A percentile compares a stretch with the other conserved stretches of the same genome.
Conservation (phyloP, 2,113 vertebrate species). For the Nyctibius bracteatus region DNA sequence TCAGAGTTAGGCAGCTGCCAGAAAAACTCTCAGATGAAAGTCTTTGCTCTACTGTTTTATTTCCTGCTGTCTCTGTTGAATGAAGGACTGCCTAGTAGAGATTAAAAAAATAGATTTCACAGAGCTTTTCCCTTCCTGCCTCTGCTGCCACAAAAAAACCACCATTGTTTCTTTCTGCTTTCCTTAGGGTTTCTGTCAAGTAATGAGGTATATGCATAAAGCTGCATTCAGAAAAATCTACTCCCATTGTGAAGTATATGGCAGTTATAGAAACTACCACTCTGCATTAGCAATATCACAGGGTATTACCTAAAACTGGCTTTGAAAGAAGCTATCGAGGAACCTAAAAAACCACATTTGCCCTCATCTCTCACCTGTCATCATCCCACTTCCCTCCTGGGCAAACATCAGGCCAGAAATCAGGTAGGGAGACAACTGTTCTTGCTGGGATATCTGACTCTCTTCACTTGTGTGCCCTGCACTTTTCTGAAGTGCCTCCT, state of each 20-base stretch:
- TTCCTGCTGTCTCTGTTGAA: conserved; percentile 8
- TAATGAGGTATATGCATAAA: neutral
- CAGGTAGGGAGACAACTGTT: neutral
- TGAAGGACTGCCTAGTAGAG: neutral
- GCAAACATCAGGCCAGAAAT: neutral
- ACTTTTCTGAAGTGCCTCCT: neutral
- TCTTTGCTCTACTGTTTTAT: neutral
- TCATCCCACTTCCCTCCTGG: neutral
- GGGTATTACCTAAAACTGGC: neutral
- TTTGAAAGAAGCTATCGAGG: neutral
- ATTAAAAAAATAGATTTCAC: neutral
- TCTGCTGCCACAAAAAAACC: neutral
- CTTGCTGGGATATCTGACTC: neutral
- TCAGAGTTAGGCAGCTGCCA: neutral
- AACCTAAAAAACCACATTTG: neutral
- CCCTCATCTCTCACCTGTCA: neutral
- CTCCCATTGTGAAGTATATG: neutral
- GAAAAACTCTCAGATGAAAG: neutral
- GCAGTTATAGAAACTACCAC: neutral
- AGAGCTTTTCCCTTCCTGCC: neutral
- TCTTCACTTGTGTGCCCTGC: rapidly evolving
- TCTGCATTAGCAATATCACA: neutral
- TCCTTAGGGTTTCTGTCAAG: neutral
- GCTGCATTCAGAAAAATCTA: neutral
- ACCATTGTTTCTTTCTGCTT: neutral